These are phyloP conservation scores for Chanos chanos DNA, from an alignment of 2,797 vertebrate species.

Conservation along the genomic window DNA sequence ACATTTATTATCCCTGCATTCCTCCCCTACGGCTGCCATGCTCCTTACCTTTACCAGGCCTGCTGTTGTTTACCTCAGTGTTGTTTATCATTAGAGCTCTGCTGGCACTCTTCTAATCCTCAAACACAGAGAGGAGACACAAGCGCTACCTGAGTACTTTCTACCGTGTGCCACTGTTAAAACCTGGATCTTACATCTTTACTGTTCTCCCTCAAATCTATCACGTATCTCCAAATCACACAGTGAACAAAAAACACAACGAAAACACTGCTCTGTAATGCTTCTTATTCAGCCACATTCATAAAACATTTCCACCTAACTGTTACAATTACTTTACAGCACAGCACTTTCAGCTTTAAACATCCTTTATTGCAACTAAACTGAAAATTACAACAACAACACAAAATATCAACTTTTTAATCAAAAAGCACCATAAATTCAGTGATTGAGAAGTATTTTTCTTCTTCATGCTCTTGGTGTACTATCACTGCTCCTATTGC, in stretches of 20 bases:
- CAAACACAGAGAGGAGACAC: slow-evolving; percentile 39
- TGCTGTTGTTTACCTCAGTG: slow-evolving; percentile 77
- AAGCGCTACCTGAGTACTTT: slow-evolving; percentile 15
- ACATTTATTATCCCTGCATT: slow-evolving; percentile 66
- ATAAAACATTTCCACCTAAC: no score
- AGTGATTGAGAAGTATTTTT: neutral
- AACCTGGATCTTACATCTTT: no score
- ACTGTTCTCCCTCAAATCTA: neutral
- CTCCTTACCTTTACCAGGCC: slow-evolving; percentile 72
- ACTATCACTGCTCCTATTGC: neutral
- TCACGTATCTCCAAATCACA: neutral
- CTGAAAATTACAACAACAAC: no score
- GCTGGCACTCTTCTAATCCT: slow-evolving; percentile 37
- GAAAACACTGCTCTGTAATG: neutral
- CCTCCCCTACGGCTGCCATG: slow-evolving; percentile 62
- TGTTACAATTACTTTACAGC: no score
- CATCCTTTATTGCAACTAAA: no score
- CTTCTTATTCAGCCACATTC: no score
- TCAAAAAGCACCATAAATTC: no score
- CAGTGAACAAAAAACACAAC: neutral
- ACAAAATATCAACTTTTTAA: no score
- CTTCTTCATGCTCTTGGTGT: neutral
- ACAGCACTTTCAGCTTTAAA: no score
- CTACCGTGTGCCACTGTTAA: neutral
- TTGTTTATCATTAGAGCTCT: slow-evolving; percentile 71